Evolutionary conservation across 2,888 invertebrate species (phyloP), one percentile per base, ranked within the genome.

Genomic region (Drosophila sordidapex): DNA sequence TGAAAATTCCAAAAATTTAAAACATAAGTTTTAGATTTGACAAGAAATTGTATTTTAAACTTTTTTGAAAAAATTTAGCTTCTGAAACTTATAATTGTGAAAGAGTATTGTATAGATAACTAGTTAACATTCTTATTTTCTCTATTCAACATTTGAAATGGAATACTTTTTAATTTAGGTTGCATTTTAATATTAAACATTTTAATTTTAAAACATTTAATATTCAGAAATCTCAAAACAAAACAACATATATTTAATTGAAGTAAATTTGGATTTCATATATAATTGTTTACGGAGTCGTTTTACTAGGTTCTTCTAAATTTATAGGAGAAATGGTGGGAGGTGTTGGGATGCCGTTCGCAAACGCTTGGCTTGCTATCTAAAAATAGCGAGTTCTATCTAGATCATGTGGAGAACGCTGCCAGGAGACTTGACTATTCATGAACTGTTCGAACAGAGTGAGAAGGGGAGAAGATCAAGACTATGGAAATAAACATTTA

Each of bases 351-450:
- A 11, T 18, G 35, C 25, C 11, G 33, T 6, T 3, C 6, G 13
- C 11, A 48, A 21, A 53, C 11, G 49, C 29, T 21, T 61, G 27
- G 36, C 31, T 43, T 18, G 33, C 13, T n/a, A 36, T 4, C 48
- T 62, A 70, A 56, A 69, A 62, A 74, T 79, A 76, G 38, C 25
- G 18, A 53, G 29, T 38, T 61, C 18, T 48, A 36, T 53, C 56
- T 62, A 69, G 38, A 61, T 65, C 36, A 35, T 40, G 48, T 13
- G 35, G n/a, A 31, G 38, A 8, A 4, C 46, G 38, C 31, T 68
- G 63, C 57, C 70, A 70, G 49, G 15, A 67, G 63, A 62, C 56
- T 56, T 21, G 31, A 65, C 56, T 43, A 59, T 68, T 79, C 65
- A 76, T 72, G 84, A 56, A 67, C 5, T n/a, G 33, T 5, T 4